These are phyloP conservation scores for Drosophila subpulchrella DNA, from an alignment of 1,140 invertebrate species.

Conservation along the genomic window DNA sequence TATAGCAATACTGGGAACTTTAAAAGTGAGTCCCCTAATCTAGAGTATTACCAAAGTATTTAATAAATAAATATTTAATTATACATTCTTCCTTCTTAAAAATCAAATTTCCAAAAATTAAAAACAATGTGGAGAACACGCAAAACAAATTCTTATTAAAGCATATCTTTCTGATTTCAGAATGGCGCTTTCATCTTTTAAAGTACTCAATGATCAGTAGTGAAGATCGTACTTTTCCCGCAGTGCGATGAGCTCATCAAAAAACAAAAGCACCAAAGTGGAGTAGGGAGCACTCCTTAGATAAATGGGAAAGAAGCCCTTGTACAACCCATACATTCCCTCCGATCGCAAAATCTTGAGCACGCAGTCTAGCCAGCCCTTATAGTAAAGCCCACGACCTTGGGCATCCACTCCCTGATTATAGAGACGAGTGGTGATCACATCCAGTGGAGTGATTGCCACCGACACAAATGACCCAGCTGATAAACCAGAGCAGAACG, in stretches of 20 bases:
- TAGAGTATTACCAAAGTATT: no score
- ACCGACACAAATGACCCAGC: slow-evolving; percentile 92
- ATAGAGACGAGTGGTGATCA: slow-evolving; percentile 94
- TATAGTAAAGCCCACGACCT: slow-evolving; percentile 90
- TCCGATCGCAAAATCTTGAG: slow-evolving; percentile 91
- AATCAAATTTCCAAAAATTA: no score
- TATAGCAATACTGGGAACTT: no score
- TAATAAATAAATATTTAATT: no score
- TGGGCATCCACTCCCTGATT: slow-evolving; percentile 91
- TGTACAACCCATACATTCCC: slow-evolving; percentile 93
- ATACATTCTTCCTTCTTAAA: no score
- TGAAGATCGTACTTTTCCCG: slow-evolving; percentile 59
- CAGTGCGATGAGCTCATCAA: slow-evolving; percentile 89
- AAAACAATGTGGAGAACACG: no score
- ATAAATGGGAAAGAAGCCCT: slow-evolving; percentile 94
- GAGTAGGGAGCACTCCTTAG: slow-evolving; percentile 94
- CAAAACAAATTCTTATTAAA: no score
- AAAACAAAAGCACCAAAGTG: slow-evolving; percentile 93
- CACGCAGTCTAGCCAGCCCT: slow-evolving; percentile 91
- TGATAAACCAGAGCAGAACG: slow-evolving; percentile 90
- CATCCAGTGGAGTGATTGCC: slow-evolving; percentile 95
- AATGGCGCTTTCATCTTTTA: background rate
- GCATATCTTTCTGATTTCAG: background rate
- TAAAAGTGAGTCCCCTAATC: no score
- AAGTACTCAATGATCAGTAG: background rate